Conservation (phyloP, 2,113 vertebrate species). For the Oplegnathus fasciatus region DNA sequence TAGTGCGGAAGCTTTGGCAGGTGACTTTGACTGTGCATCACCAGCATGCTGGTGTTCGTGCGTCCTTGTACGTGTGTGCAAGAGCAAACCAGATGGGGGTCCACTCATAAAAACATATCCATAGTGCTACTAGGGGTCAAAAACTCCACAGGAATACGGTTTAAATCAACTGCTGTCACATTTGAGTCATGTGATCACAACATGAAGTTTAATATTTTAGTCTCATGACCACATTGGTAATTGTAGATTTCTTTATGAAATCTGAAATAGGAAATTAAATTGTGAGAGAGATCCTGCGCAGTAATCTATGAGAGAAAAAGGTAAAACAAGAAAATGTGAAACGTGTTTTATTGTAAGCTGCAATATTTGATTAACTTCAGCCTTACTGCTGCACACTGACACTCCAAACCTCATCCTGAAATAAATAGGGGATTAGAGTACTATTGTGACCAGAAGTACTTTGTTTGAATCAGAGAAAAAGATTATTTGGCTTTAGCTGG, state of each 20-base stretch:
- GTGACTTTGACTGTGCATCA: background rate
- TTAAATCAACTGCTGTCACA: background rate
- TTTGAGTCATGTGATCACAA: background rate
- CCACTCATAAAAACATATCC: background rate
- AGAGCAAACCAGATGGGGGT: background rate
- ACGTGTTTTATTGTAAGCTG: conserved; percentile 5
- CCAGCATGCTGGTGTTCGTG: no score
- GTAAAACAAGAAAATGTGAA: background rate
- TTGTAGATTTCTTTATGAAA: conserved; percentile 22
- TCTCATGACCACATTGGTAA: conserved; percentile 1
- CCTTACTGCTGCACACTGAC: background rate
- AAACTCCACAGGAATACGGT: background rate
- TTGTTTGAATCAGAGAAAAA: conserved; percentile 40
- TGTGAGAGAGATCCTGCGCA: background rate
- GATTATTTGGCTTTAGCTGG: conserved; percentile 25
- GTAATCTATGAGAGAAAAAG: background rate
- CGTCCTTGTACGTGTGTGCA: background rate
- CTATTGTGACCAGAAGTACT: conserved; percentile 41
- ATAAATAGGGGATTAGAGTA: conserved; percentile 18
- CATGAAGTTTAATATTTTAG: background rate
- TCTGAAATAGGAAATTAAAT: background rate
- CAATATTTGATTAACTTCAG: conserved; percentile 30
- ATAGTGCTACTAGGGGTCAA: background rate
- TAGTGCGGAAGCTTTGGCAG: background rate
- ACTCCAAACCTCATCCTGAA: conserved; percentile 23